A percentile compares a stretch with the other conserved stretches of the same genome.
Conservation (phyloP, 2,888 invertebrate species). For the Parnassius apollo region DNA sequence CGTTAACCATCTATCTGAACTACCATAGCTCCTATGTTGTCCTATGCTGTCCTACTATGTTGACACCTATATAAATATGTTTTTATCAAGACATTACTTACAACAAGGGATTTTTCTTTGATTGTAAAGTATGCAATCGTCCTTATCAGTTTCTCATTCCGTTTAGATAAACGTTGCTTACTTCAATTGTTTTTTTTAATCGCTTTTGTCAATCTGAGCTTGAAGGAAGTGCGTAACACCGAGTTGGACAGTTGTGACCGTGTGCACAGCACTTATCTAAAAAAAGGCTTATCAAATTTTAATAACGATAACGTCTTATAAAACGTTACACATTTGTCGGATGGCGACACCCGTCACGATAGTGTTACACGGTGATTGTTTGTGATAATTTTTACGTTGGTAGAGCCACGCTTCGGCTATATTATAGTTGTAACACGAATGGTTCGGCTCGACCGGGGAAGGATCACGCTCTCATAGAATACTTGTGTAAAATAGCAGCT, state of each 20-base stretch:
- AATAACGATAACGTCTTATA: conserved; percentile 41
- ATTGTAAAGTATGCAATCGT: not conserved
- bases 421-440: no score
- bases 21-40: no score
- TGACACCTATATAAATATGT: no score
- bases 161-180: not conserved
- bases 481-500: no score
- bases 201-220: conserved; percentile 5
- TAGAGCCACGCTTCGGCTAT: no score
- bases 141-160: not conserved
- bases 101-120: no score
- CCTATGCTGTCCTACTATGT: no score
- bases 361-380: conserved; percentile 34
- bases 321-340: conserved; percentile 43
- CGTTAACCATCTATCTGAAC: no score
- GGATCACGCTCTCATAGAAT: no score
- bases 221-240: conserved; percentile 16
- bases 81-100: no score
- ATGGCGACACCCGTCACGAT: conserved; percentile 46
- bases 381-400: conserved; percentile 35
- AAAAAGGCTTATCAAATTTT: conserved; percentile 39
- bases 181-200: conserved; percentile 10
- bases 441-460: no score
- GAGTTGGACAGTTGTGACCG: conserved; percentile 28
- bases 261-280: conserved; percentile 32